phyloP scores from a whole-genome alignment of 2,888 invertebrate species.

The Pilophorus perplexus region DNA sequence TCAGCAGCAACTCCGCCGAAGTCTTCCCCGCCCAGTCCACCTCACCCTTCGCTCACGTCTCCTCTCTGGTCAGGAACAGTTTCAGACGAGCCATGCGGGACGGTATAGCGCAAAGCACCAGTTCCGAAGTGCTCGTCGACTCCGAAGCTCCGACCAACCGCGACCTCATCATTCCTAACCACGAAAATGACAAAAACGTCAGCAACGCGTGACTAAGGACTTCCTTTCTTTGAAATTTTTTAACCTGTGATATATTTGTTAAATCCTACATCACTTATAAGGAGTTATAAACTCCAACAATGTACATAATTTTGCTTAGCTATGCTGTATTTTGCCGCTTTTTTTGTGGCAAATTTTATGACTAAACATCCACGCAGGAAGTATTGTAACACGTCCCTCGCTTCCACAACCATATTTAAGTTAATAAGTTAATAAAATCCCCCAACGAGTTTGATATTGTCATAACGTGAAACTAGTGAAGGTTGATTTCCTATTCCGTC shows the following conservation, averaged over 20 bases:
- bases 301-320: too few relatives aligned
- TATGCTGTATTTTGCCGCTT: too few relatives aligned
- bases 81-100: constrained; percentile 54
- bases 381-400: too few relatives aligned
- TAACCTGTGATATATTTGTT: not conserved
- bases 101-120: constrained; percentile 56
- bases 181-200: constrained; percentile 18
- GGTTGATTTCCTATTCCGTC: too few relatives aligned
- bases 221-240: not conserved
- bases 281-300: not conserved
- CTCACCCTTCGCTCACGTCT: constrained; percentile 27
- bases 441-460: too few relatives aligned
- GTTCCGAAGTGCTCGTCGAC: constrained; percentile 62
- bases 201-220: not conserved
- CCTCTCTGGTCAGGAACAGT: constrained; percentile 56
- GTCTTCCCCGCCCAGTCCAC: constrained; percentile 11
- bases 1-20: constrained; percentile 53
- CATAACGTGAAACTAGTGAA: too few relatives aligned
- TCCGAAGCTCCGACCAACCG: constrained; percentile 60
- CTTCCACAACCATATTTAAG: too few relatives aligned
- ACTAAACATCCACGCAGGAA: too few relatives aligned
- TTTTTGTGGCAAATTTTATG: too few relatives aligned
- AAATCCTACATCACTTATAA: not conserved
- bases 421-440: too few relatives aligned
- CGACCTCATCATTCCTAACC: constrained; percentile 47